Evolutionary conservation across 2,113 vertebrate species (phyloP), one percentile per base, ranked within the genome.

Genomic region (Chaetorhynchus papuensis): DNA sequence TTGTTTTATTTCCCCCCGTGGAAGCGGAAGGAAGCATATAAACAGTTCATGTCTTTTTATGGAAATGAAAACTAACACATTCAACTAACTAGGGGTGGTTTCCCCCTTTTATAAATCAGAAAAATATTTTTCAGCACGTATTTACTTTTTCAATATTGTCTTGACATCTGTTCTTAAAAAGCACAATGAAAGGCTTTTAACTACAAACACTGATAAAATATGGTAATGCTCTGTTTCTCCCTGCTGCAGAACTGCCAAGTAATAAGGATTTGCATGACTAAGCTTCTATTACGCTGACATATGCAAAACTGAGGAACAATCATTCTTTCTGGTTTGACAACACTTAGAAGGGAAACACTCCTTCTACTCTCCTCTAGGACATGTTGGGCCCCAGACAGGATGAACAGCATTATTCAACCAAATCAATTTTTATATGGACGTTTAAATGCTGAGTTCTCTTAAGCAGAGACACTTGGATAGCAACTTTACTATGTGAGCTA

Each of bases 211-310:
- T 83, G 96, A 97, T 96, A 97, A 97, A 97, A 96, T 95, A 96
- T 33, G 71, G 88, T 93, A 97, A 96, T 42, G 14, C n/a, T 85
- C 83, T 83, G 82, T 50, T 83, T 90, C 90, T 82, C 89, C 82
- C 69, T 79, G 63, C 81, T 96, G 84, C 45, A 92, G 95, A 97
- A 95, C 79, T 95, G 94, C 96, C 94, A 97, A 97, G 94, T 90
- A 96, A 97, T 93, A 97, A 89, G 96, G 95, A 97, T 98, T 98
- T 98, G 96, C 97, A 97, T 98, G 97, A 97, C 96, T 97, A 98
- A 97, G 93, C 96, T 95, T 97, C 94, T 89, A 69, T 94, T 89
- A 42, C 6, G 92, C 98, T 98, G 98, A 98, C 95, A 91, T 87
- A 96, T 79, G 93, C 94, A 97, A 96, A 98, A 97, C 30, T 22